Percentiles rank a stretch among this genome's conserved stretches.
phyloP scores from a whole-genome alignment of 2,888 invertebrate genomes.

The Chalcosyrphus nemorum region DNA sequence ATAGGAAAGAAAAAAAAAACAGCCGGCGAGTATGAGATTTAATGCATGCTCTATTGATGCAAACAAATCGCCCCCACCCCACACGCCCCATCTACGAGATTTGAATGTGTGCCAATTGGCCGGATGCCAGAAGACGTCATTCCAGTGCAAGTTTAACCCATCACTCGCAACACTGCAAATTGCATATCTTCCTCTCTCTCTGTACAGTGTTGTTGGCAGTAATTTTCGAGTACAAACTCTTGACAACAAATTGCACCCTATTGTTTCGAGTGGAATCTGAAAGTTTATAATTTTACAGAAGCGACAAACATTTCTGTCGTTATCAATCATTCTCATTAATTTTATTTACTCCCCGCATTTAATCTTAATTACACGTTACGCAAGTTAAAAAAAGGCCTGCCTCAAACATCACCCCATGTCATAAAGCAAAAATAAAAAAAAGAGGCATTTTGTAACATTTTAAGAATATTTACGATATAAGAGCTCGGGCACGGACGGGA shows the following conservation, averaged over 20 bases:
- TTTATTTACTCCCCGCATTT: not conserved
- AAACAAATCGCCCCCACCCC: not conserved
- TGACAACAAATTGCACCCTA: not conserved
- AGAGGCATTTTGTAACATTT: not conserved
- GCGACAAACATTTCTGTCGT: not conserved
- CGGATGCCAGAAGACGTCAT: conserved; percentile 62
- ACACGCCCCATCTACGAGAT: not conserved
- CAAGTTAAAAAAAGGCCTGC: conserved; percentile 10
- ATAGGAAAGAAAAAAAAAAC: not conserved
- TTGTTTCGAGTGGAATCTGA: not conserved
- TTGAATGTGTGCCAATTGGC: conserved; percentile 28
- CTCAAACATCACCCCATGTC: conserved; percentile 52
- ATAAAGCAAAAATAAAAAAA: conserved; percentile 13
- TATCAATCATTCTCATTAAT: conserved; percentile 11
- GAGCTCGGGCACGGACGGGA: not conserved
- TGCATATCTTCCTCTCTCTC: conserved; percentile 13
- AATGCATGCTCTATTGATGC: not conserved
- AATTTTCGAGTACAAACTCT: not conserved
- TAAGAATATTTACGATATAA: conserved; percentile 24
- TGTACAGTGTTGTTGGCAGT: not conserved
- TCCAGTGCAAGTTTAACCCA: not conserved
- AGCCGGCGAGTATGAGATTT: not conserved
- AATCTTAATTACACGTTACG: conserved; percentile 34
- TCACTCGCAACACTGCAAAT: conserved; percentile 4
- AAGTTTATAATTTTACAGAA: not conserved